Evolutionary conservation across 2,797 vertebrate genomes (phyloP).

Genomic region (Paguma larvata): DNA sequence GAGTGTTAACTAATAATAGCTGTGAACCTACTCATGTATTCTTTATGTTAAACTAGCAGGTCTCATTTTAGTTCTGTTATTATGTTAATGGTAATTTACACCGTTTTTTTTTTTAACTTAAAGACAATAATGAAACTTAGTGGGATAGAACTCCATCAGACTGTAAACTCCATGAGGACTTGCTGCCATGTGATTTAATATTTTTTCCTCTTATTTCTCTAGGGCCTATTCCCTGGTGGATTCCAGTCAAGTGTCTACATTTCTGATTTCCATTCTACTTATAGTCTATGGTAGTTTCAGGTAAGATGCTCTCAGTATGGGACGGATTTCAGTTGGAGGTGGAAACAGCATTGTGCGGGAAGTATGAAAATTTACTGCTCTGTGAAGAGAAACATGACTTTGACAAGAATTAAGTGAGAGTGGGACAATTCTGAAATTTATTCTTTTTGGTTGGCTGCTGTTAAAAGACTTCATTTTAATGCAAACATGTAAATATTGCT

Average conservation of each 20-base stretch:
- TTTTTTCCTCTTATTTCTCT: constrained; percentile 77
- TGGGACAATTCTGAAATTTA: constrained; percentile 1
- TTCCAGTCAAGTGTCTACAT: constrained; percentile 99
- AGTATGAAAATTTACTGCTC: not conserved
- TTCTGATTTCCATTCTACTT: constrained; percentile 99
- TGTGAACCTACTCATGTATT: not conserved
- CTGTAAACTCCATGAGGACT: not conserved
- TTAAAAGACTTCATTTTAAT: constrained; percentile 55
- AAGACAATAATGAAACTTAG: constrained; percentile 28
- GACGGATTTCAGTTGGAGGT: constrained; percentile 34
- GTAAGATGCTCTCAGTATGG: constrained; percentile 89
- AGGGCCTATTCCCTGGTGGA: constrained; percentile 99
- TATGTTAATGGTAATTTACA: constrained; percentile 7
- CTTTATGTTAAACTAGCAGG: constrained; percentile 4
- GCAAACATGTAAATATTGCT: constrained; percentile 23
- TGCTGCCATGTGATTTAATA: constrained; percentile 44
- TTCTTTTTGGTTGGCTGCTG: constrained; percentile 51
- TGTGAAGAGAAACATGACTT: constrained; percentile 13
- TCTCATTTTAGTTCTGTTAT: constrained; percentile 35
- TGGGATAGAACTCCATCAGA: not conserved
- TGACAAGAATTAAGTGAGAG: not conserved
- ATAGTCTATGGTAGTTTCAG: constrained; percentile 99
- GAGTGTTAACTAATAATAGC: not conserved
- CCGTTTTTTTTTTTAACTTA: constrained; percentile 38
- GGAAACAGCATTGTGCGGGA: not conserved